Evolutionary conservation across 1,140 invertebrate genomes (phyloP), one percentile per base, ranked within the genome.

Genomic region (Rhizoglyphus robini): DNA sequence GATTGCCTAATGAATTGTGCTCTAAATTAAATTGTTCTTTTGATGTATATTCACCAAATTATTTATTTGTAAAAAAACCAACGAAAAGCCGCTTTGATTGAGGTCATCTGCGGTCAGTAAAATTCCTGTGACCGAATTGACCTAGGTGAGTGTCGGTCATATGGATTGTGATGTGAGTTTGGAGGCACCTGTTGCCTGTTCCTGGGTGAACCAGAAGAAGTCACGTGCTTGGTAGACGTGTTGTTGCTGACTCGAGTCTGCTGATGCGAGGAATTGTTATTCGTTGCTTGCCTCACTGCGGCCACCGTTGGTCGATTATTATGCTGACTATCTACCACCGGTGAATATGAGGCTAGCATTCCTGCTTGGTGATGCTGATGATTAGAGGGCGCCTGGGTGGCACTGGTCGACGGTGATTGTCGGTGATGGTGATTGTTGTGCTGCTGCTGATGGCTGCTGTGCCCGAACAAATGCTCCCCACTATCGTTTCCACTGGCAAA

Each of bases 61-160:
- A n/a, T n/a, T n/a, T n/a, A n/a, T n/a, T n/a, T n/a, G n/a, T n/a
- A n/a, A n/a, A n/a, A n/a, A n/a, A n/a, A n/a, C n/a, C n/a, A n/a
- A n/a, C n/a, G n/a, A n/a, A n/a, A n/a, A n/a, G n/a, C n/a, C n/a
- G n/a, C n/a, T n/a, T n/a, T n/a, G n/a, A n/a, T n/a, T n/a, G n/a
- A n/a, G n/a, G n/a, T n/a, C n/a, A n/a, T n/a, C n/a, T n/a, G n/a
- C n/a, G 29, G 13, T 51, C 27, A 60, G 29, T 60, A 60, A 46
- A 23, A 60, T n/a, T 60, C 58, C 13, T 60, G 15, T 23, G 58
- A 60, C 23, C 58, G 58, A 60, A 60, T 60, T 11, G 58, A 60
- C 29, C 29, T 15, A 20, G 58, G 58, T 46, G 58, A 60, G 15
- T 60, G 58, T 38, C 27, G 32, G 8, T 54, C 51, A 60, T 20